Evolutionary conservation across 2,113 vertebrate species (phyloP).

Genomic region (Oncorhynchus mykiss): DNA sequence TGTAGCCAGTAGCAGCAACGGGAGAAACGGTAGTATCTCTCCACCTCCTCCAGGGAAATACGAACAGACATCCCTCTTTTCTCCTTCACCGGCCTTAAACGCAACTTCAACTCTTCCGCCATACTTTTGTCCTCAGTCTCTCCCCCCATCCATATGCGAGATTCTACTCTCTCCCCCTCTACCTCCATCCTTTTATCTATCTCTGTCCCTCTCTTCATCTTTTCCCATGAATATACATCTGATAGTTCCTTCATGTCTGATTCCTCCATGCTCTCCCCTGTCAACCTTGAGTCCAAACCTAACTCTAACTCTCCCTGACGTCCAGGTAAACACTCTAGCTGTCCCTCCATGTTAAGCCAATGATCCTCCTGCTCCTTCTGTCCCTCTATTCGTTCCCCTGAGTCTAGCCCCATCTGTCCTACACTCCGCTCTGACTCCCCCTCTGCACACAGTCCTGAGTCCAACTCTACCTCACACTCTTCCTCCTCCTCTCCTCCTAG

Average conservation of each 20-base stretch:
- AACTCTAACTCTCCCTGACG: background rate
- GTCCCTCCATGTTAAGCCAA: background rate
- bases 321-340: conserved; percentile 13
- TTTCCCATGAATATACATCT: too few species aligned
- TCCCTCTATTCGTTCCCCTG: background rate
- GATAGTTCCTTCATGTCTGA: background rate
- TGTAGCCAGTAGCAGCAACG: conserved; percentile 65
- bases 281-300: too few species aligned
- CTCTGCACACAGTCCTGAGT: conserved; percentile 22
- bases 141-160: background rate
- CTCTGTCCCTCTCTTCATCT: background rate
- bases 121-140: conserved; percentile 14
- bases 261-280: background rate
- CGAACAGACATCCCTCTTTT: conserved; percentile 38
- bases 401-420: background rate
- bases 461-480: conserved; percentile 2
- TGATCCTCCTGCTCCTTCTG: background rate
- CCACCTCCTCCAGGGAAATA: conserved; percentile 68
- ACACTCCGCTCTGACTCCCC: background rate
- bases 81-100: conserved; percentile 43
- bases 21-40: conserved; percentile 67
- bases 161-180: background rate
- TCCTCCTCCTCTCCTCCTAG: conserved; percentile 18
- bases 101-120: conserved; percentile 24
- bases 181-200: background rate